These are phyloP conservation scores for Tragelaphus strepsiceros DNA, from an alignment of 2,113 vertebrate genomes.

Conservation along the genomic window DNA sequence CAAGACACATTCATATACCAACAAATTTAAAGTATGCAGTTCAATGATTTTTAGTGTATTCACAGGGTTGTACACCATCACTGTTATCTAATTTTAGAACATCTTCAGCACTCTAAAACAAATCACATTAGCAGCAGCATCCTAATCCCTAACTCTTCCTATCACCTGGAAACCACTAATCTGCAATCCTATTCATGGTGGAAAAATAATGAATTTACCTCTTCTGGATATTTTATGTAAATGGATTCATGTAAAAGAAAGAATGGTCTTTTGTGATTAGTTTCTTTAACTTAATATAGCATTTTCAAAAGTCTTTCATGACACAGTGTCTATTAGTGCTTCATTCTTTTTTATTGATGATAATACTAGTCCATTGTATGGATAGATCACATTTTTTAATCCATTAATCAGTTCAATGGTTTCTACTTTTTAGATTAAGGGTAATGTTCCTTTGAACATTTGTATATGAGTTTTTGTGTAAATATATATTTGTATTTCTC, in stretches of 20 bases:
- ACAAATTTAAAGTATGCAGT: background rate
- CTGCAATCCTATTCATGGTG: background rate
- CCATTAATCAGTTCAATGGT: background rate
- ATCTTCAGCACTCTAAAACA: background rate
- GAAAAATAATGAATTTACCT: background rate
- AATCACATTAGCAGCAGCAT: background rate
- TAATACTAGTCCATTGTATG: background rate
- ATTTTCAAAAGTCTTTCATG: background rate
- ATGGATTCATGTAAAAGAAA: background rate
- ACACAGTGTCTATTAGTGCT: background rate
- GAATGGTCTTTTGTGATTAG: background rate
- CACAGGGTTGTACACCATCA: background rate
- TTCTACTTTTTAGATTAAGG: background rate
- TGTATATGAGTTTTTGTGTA: background rate
- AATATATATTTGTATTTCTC: background rate
- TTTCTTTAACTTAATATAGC: background rate
- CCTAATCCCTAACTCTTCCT: background rate
- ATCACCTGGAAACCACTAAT: background rate
- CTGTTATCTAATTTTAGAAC: background rate
- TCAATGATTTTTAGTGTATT: background rate
- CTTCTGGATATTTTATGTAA: background rate
- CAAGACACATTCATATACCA: background rate
- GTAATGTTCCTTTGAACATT: background rate
- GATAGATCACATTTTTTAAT: background rate
- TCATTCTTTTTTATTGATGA: background rate